Conservation (phyloP, 2,888 invertebrate genomes). For the Cynaeus angustus region DNA sequence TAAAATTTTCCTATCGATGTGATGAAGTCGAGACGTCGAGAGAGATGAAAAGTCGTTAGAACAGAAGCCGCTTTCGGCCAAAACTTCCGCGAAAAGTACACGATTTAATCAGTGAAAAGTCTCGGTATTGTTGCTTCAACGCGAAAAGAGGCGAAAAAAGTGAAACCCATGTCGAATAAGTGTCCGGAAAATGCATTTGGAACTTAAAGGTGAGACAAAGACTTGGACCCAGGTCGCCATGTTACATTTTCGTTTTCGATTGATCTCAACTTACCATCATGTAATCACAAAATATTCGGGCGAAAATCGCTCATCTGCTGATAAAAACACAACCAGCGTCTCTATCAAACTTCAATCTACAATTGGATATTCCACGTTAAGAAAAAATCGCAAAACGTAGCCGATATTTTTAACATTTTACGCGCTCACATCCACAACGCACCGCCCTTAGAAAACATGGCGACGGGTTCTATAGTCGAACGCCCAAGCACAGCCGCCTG, state of each 20-base stretch:
- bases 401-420: constrained; percentile 73
- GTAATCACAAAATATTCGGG: constrained; percentile 79
- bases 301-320: constrained; percentile 75
- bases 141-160: neutral
- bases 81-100: constrained; percentile 45
- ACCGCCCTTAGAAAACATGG: constrained; percentile 74
- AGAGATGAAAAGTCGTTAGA: constrained; percentile 47
- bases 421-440: constrained; percentile 70
- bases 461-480: constrained; percentile 69
- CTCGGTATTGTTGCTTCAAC: neutral
- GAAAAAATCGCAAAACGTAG: constrained; percentile 72
- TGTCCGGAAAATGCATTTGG: constrained; percentile 1
- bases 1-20: constrained; percentile 59
- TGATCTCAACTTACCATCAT: constrained; percentile 77
- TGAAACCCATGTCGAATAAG: neutral
- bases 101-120: neutral
- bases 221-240: constrained; percentile 65
- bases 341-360: constrained; percentile 70
- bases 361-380: constrained; percentile 75
- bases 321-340: constrained; percentile 71
- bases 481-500: constrained; percentile 60
- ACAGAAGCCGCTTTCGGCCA: constrained; percentile 33
- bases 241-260: constrained; percentile 71
- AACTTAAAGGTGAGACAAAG: constrained; percentile 41
- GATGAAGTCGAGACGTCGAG: too few species aligned